Conservation (phyloP, 1,140 invertebrate species). For the Leptopilina boulardi region DNA sequence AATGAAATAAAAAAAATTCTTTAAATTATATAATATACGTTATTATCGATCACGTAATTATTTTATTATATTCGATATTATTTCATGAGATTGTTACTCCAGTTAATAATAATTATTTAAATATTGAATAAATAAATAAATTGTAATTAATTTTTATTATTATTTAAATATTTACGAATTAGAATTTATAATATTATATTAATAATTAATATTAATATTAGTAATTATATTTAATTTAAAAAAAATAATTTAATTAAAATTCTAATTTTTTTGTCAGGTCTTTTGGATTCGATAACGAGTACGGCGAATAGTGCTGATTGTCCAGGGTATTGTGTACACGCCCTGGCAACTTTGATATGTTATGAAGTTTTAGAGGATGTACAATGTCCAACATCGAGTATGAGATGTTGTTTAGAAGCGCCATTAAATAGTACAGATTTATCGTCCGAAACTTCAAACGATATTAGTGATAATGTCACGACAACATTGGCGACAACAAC, state of each 20-base stretch:
- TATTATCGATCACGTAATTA: background rate
- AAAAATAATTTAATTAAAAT: too few relatives aligned
- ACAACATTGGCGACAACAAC: conserved; percentile 71
- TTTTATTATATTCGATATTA: background rate
- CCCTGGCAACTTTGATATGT: conserved; percentile 88
- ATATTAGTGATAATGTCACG: conserved; percentile 54
- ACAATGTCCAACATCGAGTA: conserved; percentile 84
- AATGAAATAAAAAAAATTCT: background rate
- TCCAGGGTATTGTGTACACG: conserved; percentile 90
- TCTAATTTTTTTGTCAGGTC: conserved; percentile 77
- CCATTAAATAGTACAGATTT: conserved; percentile 71
- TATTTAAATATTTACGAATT: background rate
- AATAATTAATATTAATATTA: too few relatives aligned
- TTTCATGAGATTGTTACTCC: background rate
- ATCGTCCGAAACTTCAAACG: conserved; percentile 39
- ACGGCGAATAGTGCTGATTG: conserved; percentile 89
- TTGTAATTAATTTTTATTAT: too few relatives aligned
- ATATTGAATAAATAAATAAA: too few relatives aligned
- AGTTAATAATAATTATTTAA: too few relatives aligned
- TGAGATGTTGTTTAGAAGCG: conserved; percentile 89
- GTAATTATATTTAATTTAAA: too few relatives aligned
- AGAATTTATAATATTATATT: too few relatives aligned
- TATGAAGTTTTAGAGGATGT: conserved; percentile 89
- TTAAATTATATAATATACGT: background rate
- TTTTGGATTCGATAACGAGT: conserved; percentile 88